Evolutionary conservation across 2,888 invertebrate species (phyloP), one percentile per base, ranked within the genome.

Genomic region (Caenorhabditis sp.): DNA sequence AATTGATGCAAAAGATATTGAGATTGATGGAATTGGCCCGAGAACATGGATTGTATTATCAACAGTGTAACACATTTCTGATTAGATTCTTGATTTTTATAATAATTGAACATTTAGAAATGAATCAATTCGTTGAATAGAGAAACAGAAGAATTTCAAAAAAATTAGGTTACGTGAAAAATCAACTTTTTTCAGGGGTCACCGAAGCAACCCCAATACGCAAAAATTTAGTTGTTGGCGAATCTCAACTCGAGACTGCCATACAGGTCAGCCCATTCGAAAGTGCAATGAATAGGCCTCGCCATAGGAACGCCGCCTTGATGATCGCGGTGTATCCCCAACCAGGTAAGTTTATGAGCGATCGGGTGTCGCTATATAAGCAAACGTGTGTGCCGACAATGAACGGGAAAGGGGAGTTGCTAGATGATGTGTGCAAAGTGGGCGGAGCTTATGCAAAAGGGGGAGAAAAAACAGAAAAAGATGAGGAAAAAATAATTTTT

Each of bases 241-340:
- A 87, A 88, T 81, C 77, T 86, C 90, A 91, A 91, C 91, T 90
- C 91, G 91, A 92, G 91, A 91, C 91, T 91, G 90, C 91, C 91
- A 92, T 92, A 92, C 90, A 91, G 90, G 91, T 92, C 92, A 92
- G 91, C 92, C 91, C 90, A 43, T 51, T 23, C 51, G 21, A 51
- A 51, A 51, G 51, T 51, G 51, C 51, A 51, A 51, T 51, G 51
- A 23, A 23, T 23, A 21, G 51, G 51, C 51, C 51, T 51, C 51
- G 21, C 21, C 51, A 51, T 51, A 23, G 51, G 51, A 23, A 51
- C 23, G 8, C 51, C 51, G 51, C 51, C 51, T 51, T 51, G n/a
- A 51, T 51, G 51, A 51, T 51, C 51, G 51, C 51, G 51, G 23
- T 23, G 23, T 51, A 51, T 23, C 51, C 51, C 51, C 51, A 51